phyloP scores from a whole-genome alignment of 2,797 vertebrate genomes.

The Gymnothorax reevesii region DNA sequence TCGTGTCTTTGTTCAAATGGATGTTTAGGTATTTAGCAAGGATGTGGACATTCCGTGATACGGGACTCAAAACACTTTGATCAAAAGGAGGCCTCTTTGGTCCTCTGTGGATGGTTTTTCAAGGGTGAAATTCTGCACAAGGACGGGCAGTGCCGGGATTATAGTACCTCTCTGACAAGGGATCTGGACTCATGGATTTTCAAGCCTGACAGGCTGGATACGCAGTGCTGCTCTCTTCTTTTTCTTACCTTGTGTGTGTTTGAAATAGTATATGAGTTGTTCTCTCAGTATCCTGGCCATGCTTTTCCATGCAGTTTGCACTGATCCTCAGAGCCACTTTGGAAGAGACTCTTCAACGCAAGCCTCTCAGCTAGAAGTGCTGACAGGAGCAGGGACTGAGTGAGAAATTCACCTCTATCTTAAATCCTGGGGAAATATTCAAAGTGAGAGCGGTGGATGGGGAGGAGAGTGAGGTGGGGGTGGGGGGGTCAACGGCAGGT shows the following conservation, averaged over 20 bases:
- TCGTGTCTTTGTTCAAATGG: background rate
- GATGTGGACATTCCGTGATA: background rate
- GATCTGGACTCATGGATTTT: background rate
- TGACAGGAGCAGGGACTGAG: background rate
- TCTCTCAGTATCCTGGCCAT: background rate
- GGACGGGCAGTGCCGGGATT: background rate
- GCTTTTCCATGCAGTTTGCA: background rate
- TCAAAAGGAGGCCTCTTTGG: background rate
- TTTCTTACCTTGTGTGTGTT: background rate
- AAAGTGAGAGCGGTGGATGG: background rate
- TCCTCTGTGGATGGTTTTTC: background rate
- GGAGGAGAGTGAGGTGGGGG: background rate
- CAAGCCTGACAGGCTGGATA: background rate
- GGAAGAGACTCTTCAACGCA: background rate
- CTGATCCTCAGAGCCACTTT: background rate
- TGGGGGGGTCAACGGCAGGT: background rate
- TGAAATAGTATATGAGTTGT: slow-evolving; percentile 5
- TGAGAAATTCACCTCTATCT: background rate
- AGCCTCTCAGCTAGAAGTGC: background rate
- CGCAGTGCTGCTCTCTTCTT: background rate
- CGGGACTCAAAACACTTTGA: background rate
- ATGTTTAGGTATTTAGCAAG: background rate
- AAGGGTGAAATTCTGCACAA: background rate
- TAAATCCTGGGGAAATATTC: background rate
- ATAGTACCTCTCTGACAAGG: background rate